Base-by-base conservation (phyloP, 2,888 invertebrate species). In the Chrysomela aeneicollis region DNA sequence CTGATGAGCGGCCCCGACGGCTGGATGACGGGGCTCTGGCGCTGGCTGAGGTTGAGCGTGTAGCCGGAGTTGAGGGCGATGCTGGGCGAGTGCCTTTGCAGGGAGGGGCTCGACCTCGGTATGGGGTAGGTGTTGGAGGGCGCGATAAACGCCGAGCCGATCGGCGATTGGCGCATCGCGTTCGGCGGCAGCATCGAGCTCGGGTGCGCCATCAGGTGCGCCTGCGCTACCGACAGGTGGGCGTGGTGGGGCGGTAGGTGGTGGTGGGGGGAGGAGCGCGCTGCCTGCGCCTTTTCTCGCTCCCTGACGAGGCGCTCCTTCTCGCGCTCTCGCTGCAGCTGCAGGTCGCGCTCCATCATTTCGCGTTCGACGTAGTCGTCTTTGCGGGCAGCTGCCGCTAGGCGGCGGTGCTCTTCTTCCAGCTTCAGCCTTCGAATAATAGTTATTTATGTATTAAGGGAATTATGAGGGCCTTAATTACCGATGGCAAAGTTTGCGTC, bases 401-500 rank as follows among this genome's bases (percentile, higher is more conserved):
- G 82, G 61, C 89, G 84, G 63, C 89, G 82, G 74, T 90, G 89
- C 75, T 90, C 89, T 77, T 90, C 90, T 80, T 90, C 91, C 70
- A 90, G 80, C 81, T 91, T 91, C 75, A 90, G 81, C 74, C 90
- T 87, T 74, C 51, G 80, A 74, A 22, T n/a, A n/a, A n/a, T n/a
- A n/a, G n/a, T n/a, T n/a, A n/a, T n/a, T n/a, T n/a, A n/a, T n/a
- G n/a, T n/a, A n/a, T n/a, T n/a, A n/a, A n/a, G n/a, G n/a, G n/a
- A n/a, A n/a, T n/a, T n/a, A n/a, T n/a, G n/a, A n/a, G n/a, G n/a
- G n/a, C n/a, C n/a, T n/a, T n/a, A n/a, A n/a, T n/a, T n/a, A n/a
- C n/a, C n/a, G n/a, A n/a, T n/a, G n/a, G n/a, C n/a, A n/a, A n/a
- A n/a, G n/a, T n/a, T n/a, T n/a, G n/a, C n/a, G n/a, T n/a, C n/a